Base-by-base conservation (phyloP, 2,797 vertebrate genomes). In the Chromis chromis region DNA sequence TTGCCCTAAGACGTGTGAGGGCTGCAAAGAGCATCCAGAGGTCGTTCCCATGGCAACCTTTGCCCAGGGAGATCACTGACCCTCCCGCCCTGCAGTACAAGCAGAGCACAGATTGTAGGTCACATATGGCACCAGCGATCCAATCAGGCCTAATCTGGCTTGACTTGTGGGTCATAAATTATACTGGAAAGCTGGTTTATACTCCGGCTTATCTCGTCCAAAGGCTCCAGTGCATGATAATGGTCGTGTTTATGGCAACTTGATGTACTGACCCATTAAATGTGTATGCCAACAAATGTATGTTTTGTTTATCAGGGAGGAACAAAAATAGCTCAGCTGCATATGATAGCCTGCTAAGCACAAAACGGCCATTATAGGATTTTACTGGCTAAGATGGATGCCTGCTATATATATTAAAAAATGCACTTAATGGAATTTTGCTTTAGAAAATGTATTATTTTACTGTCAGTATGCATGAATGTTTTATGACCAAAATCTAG, bases 1-100 rank as follows among this genome's bases (percentile, higher is more conserved):
- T 87, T 82, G 90, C 90, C 88, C 73, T 79, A 62, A 91, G 91
- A 95, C 83, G 90, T 89, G 85, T 17, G 70, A 86, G 76, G 79
- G 81, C 87, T 82, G 73, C 78, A 60, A 86, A 88, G 81, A 90
- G 90, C 87, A 93, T 91, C 91, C 91, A 93, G 93, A 90, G 89
- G 93, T 94, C 89, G 92, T 96, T 96, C 92, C 94, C 94, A 96
- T 96, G 93, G 95, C 93, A 96, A 96, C 95, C 92, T 83, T 69
- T 85, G 90, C 93, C 91, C 86, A 65, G 85, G 84, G 91, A 95
- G 94, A 94, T 92, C 87, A 42, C 80, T 93, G 87, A 93, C 91
- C 91, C 89, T 91, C 89, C 91, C 80, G 54, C 73, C 88, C 86
- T 61, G 87, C 91, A 63, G 91, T 91, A 88, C 60, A 68, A 83